A percentile compares a stretch with the other conserved stretches of the same genome.
phyloP scores from a whole-genome alignment of 2,113 vertebrate genomes.

The Diadophis punctatus region DNA sequence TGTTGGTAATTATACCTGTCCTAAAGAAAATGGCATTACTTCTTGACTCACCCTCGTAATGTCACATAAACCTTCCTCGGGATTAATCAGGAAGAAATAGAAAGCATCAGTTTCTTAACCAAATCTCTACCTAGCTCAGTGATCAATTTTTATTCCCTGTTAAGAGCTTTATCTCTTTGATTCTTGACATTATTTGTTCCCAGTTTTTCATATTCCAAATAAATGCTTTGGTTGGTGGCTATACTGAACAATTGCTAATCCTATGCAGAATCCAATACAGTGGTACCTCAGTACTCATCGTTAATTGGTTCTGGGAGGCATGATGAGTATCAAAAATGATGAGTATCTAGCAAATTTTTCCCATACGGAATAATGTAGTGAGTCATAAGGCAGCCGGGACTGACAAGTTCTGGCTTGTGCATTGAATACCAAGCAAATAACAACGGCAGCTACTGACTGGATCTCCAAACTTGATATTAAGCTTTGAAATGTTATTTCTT shows the following conservation, averaged over 20 bases:
- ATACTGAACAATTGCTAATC: neutral
- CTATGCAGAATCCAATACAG: neutral
- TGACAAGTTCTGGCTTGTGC: neutral
- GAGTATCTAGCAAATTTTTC: neutral
- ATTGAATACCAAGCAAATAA: neutral
- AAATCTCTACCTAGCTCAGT: conserved; percentile 16
- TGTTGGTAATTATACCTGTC: too few relatives aligned
- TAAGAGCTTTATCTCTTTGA: neutral
- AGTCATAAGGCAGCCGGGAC: neutral
- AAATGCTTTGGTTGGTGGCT: neutral
- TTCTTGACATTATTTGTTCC: neutral
- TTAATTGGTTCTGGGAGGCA: neutral
- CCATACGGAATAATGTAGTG: neutral
- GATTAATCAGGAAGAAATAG: conserved; percentile 50
- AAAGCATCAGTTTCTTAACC: conserved; percentile 16
- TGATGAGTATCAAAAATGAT: neutral
- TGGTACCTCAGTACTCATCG: neutral
- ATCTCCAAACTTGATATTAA: too few relatives aligned
- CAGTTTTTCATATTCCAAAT: neutral
- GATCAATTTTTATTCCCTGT: conserved; percentile 1
- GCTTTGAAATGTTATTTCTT: too few relatives aligned
- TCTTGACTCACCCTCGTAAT: too few relatives aligned
- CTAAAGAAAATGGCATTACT: too few relatives aligned
- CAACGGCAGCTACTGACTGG: too few relatives aligned
- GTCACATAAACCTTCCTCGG: conserved; percentile 51